Evolutionary conservation across 2,888 invertebrate genomes (phyloP).

Genomic region (Autographa gamma): DNA sequence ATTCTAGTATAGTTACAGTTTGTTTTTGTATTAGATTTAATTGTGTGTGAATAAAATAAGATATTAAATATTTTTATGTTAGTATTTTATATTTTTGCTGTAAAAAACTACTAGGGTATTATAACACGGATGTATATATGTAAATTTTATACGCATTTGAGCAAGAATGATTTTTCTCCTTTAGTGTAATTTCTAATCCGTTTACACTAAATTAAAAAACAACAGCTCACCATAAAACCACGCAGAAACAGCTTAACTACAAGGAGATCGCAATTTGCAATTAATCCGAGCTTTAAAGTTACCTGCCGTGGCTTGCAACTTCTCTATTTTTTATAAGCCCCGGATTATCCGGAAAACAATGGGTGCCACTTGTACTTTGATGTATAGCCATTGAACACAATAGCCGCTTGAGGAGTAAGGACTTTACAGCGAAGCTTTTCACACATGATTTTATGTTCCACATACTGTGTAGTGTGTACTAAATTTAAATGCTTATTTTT

Average conservation of each 20-base stretch:
- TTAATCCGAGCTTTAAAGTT: conserved; percentile 50
- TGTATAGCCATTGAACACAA: conserved; percentile 46
- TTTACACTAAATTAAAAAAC: not conserved
- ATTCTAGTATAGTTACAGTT: no score
- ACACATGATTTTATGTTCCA: not conserved
- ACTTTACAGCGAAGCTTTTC: conserved; percentile 28
- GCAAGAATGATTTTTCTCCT: no score
- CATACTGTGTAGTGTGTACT: no score
- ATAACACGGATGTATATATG: no score
- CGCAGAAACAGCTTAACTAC: conserved; percentile 31
- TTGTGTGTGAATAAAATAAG: no score
- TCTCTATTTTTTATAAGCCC: conserved; percentile 34
- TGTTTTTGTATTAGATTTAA: no score
- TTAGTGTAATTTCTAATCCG: not conserved
- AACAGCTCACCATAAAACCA: not conserved
- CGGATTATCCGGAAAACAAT: conserved; percentile 58
- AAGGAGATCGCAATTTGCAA: conserved; percentile 39
- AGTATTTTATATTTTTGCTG: no score
- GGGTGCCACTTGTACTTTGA: conserved; percentile 52
- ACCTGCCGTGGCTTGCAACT: conserved; percentile 13
- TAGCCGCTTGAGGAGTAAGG: conserved; percentile 23
- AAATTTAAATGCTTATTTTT: not conserved
- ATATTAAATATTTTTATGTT: no score
- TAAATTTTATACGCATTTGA: no score
- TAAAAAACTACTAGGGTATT: no score